Base-by-base conservation (phyloP, 2,888 invertebrate genomes). In the Vesta saturnalis region DNA sequence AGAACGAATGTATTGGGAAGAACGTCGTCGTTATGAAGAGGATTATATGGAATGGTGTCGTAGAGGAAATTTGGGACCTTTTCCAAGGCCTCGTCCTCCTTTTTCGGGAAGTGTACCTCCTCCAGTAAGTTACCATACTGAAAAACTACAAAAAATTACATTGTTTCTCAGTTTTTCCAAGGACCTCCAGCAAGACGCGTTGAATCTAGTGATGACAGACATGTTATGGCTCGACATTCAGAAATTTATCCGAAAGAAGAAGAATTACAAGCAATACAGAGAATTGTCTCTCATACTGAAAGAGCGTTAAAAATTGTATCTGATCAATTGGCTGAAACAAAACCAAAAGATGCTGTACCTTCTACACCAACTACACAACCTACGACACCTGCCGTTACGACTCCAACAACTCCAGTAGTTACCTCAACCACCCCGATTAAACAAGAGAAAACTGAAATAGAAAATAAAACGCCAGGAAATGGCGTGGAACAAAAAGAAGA, bases 131-230 rank as follows among this genome's bases (percentile, higher is more conserved):
- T 54, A 23, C 8, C 14, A 19, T 4, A 18, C 18, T 19, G 12
- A 54, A 54, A 21, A 14, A 14, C 14, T 18, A 52, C 46, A 4
- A 14, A 46, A 5, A 46, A 46, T n/a, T 46, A 6, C 4, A 46
- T 52, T 52, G 19, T 8, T 52, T 46, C 12, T n/a, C n/a, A 46
- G 83, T 84, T 85, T 81, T 88, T 86, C 80, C 87, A 88, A 69
- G 88, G 89, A 73, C 89, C 89, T 12, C 87, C 87, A 35, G 89
- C 90, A 55, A 89, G 96, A 18, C 90, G 95, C 58, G 93, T 94
- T 0, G 97, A 97, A 84, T 94, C 95, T n/a, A 92, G 92, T 15
- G 98, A 99, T 85, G 99, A 99, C 85, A 91, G 96, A 8, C 97
- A 98, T 86, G 95, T 98, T 66, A 90, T 96, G 83, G 92, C 94